phyloP scores from a whole-genome alignment of 1,140 invertebrate species.

The Monochamus saltuarius region DNA sequence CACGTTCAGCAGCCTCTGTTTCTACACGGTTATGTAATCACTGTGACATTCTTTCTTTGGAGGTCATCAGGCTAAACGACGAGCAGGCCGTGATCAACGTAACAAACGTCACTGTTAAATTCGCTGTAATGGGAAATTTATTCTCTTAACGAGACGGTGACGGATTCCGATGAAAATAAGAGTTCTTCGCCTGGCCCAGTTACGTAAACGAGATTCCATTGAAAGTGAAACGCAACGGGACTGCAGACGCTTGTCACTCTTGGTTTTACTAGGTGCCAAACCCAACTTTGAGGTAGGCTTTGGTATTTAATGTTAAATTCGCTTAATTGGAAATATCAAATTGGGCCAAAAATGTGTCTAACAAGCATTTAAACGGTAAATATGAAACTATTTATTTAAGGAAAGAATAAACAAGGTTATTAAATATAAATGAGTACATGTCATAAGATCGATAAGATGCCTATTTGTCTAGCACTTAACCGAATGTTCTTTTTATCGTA shows the following conservation, averaged over 20 bases:
- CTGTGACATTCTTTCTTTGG: slow-evolving; percentile 41
- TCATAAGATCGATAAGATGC: no score
- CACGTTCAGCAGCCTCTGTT: slow-evolving; percentile 25
- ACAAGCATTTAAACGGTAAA: no score
- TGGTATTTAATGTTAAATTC: no score
- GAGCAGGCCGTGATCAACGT: slow-evolving; percentile 17
- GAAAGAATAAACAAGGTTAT: no score
- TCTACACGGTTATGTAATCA: slow-evolving; percentile 34
- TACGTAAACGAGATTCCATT: slow-evolving; percentile 25
- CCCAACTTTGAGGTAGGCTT: no score
- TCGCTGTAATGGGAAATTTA: background rate
- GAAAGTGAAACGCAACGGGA: slow-evolving; percentile 34
- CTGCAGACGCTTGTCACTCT: background rate
- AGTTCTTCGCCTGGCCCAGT: slow-evolving; percentile 1
- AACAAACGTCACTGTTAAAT: slow-evolving; percentile 15
- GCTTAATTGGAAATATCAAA: no score
- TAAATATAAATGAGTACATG: no score
- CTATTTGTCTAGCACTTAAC: no score
- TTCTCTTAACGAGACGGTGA: background rate
- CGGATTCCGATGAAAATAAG: slow-evolving; percentile 20
- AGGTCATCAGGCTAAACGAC: slow-evolving; percentile 32
- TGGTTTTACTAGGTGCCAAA: no score
- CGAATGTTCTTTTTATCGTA: no score
- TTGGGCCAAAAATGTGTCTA: no score
- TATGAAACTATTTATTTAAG: no score